Percentiles rank a stretch among this genome's conserved stretches.
Conservation (phyloP, 1,140 invertebrate genomes). For the Diuraphis noxia region DNA sequence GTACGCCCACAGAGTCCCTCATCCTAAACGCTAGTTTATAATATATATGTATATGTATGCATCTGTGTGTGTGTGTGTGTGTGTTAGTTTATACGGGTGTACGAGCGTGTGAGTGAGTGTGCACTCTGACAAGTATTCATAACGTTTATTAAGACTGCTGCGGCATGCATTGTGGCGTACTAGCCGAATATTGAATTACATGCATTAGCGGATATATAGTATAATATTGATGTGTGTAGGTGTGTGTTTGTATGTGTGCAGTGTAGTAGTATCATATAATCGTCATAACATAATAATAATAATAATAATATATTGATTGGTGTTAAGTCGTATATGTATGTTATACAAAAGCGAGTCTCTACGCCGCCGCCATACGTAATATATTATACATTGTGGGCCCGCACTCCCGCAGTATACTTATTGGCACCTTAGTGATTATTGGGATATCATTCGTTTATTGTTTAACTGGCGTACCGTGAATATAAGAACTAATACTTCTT, state of each 20-base stretch:
- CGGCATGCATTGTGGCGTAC: background rate
- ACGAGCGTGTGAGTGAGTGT: background rate
- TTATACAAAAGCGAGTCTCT: too few relatives aligned
- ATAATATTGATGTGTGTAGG: background rate
- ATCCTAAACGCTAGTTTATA: background rate
- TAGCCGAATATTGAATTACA: constrained; percentile 18
- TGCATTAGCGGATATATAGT: background rate
- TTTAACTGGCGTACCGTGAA: too few relatives aligned
- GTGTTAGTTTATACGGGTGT: background rate
- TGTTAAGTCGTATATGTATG: too few relatives aligned
- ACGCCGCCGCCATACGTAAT: too few relatives aligned
- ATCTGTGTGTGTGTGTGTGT: background rate
- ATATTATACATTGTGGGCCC: too few relatives aligned
- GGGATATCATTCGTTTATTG: too few relatives aligned
- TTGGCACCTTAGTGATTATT: too few relatives aligned
- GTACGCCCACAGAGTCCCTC: background rate
- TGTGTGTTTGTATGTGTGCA: background rate
- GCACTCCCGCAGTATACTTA: too few relatives aligned
- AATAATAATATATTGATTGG: background rate
- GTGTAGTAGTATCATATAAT: background rate
- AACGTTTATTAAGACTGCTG: constrained; percentile 29
- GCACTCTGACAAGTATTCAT: constrained; percentile 20
- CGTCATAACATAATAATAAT: background rate
- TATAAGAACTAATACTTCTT: too few relatives aligned
- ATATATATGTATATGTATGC: background rate